A percentile compares a stretch with the other conserved stretches of the same genome.
These are phyloP conservation scores for Corynorhinus townsendii DNA, from an alignment of 2,113 vertebrate species.

Conservation along the genomic window DNA sequence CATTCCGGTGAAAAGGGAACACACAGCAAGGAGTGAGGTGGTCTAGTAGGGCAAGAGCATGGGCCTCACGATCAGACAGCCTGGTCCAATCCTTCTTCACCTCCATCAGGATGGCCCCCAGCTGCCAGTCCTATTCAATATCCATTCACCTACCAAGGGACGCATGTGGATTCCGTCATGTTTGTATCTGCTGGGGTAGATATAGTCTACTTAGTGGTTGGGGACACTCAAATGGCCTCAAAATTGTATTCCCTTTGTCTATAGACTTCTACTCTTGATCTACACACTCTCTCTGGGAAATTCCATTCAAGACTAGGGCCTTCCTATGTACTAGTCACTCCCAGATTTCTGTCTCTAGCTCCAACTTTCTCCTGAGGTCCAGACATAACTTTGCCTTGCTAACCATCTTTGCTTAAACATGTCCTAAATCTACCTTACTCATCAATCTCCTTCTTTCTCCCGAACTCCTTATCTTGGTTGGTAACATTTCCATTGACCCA, in stretches of 20 bases:
- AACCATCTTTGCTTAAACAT: not conserved
- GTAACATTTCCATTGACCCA: not conserved
- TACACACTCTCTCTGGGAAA: not conserved
- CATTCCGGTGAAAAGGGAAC: not conserved
- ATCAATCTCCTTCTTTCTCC: not conserved
- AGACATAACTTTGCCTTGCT: not conserved
- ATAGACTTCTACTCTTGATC: not conserved
- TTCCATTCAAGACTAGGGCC: not conserved
- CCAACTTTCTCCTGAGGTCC: not conserved
- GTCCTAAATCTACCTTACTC: not conserved
- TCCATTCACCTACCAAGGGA: not conserved
- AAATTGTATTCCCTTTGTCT: not conserved
- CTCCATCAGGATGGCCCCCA: rapidly evolving
- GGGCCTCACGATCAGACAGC: not conserved
- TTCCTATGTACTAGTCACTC: not conserved
- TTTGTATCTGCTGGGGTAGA: not conserved
- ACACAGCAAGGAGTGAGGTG: not conserved
- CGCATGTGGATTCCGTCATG: not conserved
- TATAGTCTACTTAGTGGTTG: not conserved
- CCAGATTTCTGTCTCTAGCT: not conserved
- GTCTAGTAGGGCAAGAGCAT: not conserved
- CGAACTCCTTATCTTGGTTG: not conserved
- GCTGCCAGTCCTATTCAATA: not conserved
- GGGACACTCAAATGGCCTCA: not conserved
- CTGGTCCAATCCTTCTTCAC: not conserved